Percentiles rank a stretch among this genome's conserved stretches.
phyloP scores from a whole-genome alignment of 1,140 invertebrate genomes.

The Pantala flavescens region DNA sequence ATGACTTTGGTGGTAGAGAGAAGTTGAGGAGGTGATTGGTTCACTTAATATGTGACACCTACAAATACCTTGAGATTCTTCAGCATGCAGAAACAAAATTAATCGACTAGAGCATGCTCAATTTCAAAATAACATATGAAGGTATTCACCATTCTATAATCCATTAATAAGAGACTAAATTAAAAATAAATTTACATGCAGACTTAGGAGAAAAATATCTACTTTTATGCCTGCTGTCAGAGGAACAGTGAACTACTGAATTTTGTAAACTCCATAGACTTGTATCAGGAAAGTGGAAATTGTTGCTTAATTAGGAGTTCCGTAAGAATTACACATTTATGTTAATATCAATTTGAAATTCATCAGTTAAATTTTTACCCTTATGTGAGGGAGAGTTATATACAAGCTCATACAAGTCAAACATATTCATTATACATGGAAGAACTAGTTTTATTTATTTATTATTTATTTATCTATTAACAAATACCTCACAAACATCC shows the following conservation, averaged over 20 bases:
- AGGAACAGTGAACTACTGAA: too few species aligned
- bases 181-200: background rate
- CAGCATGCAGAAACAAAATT: background rate
- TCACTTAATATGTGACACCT: background rate
- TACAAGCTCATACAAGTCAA: too few species aligned
- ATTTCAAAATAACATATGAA: background rate
- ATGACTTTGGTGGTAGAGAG: background rate
- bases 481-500: too few species aligned
- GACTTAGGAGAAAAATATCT: background rate
- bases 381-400: too few species aligned
- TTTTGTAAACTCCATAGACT: too few species aligned
- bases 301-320: background rate
- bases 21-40: background rate
- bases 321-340: too few species aligned
- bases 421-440: too few species aligned
- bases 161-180: conserved; percentile 6
- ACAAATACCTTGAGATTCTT: background rate
- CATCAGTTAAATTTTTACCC: too few species aligned
- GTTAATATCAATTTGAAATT: too few species aligned
- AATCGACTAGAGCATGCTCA: background rate
- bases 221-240: background rate
- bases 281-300: conserved; percentile 2
- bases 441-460: too few species aligned
- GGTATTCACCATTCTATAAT: background rate
- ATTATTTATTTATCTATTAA: too few species aligned